Evolutionary conservation across 2,113 vertebrate species (phyloP), one percentile per base, ranked within the genome.

Genomic region (Zapus hudsonius): DNA sequence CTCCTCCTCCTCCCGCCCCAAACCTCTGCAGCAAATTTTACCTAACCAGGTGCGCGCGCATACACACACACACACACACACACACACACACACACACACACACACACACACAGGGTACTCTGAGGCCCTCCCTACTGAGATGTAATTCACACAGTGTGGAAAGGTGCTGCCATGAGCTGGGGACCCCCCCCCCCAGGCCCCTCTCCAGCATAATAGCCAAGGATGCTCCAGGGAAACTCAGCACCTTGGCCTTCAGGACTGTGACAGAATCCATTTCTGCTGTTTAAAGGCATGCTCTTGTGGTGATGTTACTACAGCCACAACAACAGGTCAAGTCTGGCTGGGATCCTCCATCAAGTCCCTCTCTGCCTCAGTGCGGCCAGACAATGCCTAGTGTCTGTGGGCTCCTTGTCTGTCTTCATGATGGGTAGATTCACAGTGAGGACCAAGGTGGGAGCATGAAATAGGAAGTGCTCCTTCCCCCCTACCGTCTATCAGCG

Each of bases 381-480:
- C 17, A 3, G 33, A 17, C 64, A 31, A 11, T 0, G 2, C 8
- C 4, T 0, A 12, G 0, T 19, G 2, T 10, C 16, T 25, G 31
- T 2, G 0, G 23, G 38, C n/a, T 69, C 10, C 61, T 2, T 3
- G 5, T 20, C 66, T 44, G n/a, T 70, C 73, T 3, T n/a, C n/a
- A n/a, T n/a, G 36, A 47, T 7, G 7, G 64, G 0, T 38, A 27
- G 66, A 16, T 1, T 59, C 36, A 86, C 2, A 33, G 47, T 20
- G 55, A 16, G 69, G n/a, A 66, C 11, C 2, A 20, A 44, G 64
- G 55, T 11, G 33, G 42, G n/a, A 83, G 13, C 23, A 10, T n/a
- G 59, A 74, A n/a, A 33, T 8, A 25, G 52, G 29, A n/a, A n/a
- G 19, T 15, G 1, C 38, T 15, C 61, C 5, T 1, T 3, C 20